Percentiles rank a stretch among this genome's conserved stretches.
These are phyloP conservation scores for Dendropsophus ebraccatus DNA, from an alignment of 2,113 vertebrate species.

Conservation along the genomic window DNA sequence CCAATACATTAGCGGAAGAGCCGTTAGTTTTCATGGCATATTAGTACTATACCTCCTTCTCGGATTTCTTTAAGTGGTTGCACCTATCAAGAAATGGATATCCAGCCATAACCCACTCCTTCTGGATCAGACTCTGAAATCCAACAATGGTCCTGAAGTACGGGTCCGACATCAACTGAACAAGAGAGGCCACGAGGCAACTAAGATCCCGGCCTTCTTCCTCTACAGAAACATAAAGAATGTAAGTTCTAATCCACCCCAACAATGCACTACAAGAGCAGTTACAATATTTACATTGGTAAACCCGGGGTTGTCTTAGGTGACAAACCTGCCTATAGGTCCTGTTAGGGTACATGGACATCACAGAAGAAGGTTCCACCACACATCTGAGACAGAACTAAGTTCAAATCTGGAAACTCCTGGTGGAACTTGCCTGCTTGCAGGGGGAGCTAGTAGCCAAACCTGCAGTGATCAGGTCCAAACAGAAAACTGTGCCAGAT, in stretches of 20 bases:
- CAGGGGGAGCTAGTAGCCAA: no score
- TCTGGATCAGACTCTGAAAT: constrained; percentile 96
- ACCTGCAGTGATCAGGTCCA: no score
- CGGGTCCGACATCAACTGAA: constrained; percentile 95
- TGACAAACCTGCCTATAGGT: no score
- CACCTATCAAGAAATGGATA: constrained; percentile 94
- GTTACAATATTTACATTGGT: no score
- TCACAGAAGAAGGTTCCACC: no score
- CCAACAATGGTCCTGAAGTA: constrained; percentile 89
- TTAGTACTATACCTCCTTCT: constrained; percentile 82
- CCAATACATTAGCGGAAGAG: no score
- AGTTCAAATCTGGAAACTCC: no score
- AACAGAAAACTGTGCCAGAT: no score
- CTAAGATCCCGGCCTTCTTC: constrained; percentile 93
- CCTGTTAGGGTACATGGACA: no score
- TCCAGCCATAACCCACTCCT: constrained; percentile 98
- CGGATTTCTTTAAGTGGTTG: constrained; percentile 93
- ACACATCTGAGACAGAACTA: no score
- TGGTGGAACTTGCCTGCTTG: no score
- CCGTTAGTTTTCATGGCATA: background rate
- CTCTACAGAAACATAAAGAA: constrained; percentile 75
- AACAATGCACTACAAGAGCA: background rate
- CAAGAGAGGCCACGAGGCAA: constrained; percentile 87
- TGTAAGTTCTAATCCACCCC: background rate
- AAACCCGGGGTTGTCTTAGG: no score